Base-by-base conservation (phyloP, 2,113 vertebrate genomes). In the Grallaria varia region DNA sequence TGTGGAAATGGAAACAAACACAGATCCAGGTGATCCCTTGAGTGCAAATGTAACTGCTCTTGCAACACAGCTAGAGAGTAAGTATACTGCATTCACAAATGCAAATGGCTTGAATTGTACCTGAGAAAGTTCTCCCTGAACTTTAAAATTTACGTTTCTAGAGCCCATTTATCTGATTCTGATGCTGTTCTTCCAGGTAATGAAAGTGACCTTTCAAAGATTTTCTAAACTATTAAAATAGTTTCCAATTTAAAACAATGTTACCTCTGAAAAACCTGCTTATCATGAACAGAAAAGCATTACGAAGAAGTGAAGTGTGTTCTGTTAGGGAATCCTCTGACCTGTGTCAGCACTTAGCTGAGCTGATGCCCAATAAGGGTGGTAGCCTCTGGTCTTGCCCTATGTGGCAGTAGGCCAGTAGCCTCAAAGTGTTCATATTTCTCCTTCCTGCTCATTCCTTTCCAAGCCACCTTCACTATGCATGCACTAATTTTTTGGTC, bases 1-100 rank as follows among this genome's bases (percentile, higher is more conserved):
- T 14, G 99, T 99, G 97, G 99, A 99, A 91, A 99, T 99, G 99
- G 99, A 99, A 97, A 99, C 99, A 87, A 99, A 98, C 83, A 93
- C 98, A n/a, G 99, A 99, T 52, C 98, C 98, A 1, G 71, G 97
- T 90, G 99, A 99, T 94, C 99, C 99, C 40, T 97, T 99, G 78
- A 98, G 98, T 50, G 98, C 98, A 87, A 99, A 98, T 47, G 97
- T 96, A 35, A 93, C 98, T 66, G 62, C 91, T 10, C 86, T 98
- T 85, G 95, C 98, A 35, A 88, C 97, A 55, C 98, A 98, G 67
- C 96, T 98, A 27, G 99, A 99, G 95, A 98, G 99, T 99, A 96
- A 98, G 98, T 95, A 87, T 22, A 4, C 12, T 17, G 17, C 11
- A 40, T 47, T 72, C 24, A 50, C 30, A 59, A 69, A 63, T 55